Evolutionary conservation across 2,797 vertebrate genomes (phyloP).

Genomic region (Pseudochirops corinnae): DNA sequence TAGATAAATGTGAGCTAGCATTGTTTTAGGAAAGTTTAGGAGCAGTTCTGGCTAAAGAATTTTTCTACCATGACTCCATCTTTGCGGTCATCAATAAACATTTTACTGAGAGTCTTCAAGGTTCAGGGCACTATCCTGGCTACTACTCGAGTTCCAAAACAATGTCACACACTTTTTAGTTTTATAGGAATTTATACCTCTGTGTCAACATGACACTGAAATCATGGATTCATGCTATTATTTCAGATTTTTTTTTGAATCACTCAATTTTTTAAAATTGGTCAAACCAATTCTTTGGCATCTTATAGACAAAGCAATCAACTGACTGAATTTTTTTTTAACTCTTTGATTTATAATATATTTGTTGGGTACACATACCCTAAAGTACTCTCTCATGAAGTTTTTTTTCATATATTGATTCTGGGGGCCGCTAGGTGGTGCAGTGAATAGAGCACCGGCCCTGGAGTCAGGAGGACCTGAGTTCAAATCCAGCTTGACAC

Average conservation of each 20-base stretch:
- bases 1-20: background rate
- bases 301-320: background rate
- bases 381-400: background rate
- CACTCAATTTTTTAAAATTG: background rate
- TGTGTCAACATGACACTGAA: background rate
- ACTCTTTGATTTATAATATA: background rate
- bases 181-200: slow-evolving; percentile 9
- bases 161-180: background rate
- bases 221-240: background rate
- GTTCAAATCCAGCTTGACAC: too few relatives aligned
- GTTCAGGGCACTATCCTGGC: background rate
- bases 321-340: background rate
- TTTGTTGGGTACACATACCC: background rate
- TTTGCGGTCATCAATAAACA: slow-evolving; percentile 18
- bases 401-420: background rate
- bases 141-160: background rate
- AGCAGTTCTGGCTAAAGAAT: background rate
- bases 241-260: background rate
- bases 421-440: too few relatives aligned
- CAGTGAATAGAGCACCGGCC: too few relatives aligned
- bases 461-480: too few relatives aligned
- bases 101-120: background rate
- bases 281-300: background rate
- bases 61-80: slow-evolving; percentile 1
- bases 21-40: background rate